A percentile compares a stretch with the other conserved stretches of the same genome.
Evolutionary conservation across 2,797 vertebrate species (phyloP).

Genomic region (Leptodactylus fallax): DNA sequence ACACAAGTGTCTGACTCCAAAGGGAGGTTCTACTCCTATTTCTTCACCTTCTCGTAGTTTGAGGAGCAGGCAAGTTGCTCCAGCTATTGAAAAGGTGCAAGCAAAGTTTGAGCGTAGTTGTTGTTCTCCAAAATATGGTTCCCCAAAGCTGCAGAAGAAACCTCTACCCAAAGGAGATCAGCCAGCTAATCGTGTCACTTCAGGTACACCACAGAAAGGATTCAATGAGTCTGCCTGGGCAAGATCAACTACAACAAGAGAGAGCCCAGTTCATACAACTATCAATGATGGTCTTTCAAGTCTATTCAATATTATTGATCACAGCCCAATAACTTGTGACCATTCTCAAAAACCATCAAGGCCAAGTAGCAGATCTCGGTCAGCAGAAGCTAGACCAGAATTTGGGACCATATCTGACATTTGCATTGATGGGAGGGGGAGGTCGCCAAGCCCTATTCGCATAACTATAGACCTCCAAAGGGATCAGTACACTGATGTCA

Average conservation of each 20-base stretch:
- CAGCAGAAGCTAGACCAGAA: slow-evolving; percentile 77
- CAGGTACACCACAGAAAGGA: slow-evolving; percentile 86
- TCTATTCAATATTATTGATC: slow-evolving; percentile 98
- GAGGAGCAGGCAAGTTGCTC: slow-evolving; percentile 90
- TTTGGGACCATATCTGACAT: slow-evolving; percentile 79
- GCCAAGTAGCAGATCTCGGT: slow-evolving; percentile 84
- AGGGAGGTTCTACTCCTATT: slow-evolving; percentile 86
- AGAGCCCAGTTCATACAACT: slow-evolving; percentile 96
- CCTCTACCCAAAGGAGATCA: slow-evolving; percentile 83
- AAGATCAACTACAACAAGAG: slow-evolving; percentile 94
- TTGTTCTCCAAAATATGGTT: slow-evolving; percentile 97
- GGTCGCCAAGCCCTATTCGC: slow-evolving; percentile 92
- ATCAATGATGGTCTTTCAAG: slow-evolving; percentile 98
- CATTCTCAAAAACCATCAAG: slow-evolving; percentile 85
- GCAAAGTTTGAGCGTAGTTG: slow-evolving; percentile 95
- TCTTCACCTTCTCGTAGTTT: slow-evolving; percentile 92
- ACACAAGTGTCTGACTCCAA: slow-evolving; percentile 95
- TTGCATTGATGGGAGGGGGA: slow-evolving; percentile 80
- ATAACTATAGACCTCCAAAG: slow-evolving; percentile 83
- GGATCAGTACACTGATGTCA: slow-evolving; percentile 84
- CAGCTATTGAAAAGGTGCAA: slow-evolving; percentile 87
- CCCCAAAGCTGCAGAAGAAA: slow-evolving; percentile 95
- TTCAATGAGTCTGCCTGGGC: slow-evolving; percentile 97
- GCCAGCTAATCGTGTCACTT: slow-evolving; percentile 74
- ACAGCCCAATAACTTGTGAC: slow-evolving; percentile 87